These are phyloP conservation scores for Polydrusus pterygomalis DNA, from an alignment of 2,888 invertebrate genomes.

Conservation along the genomic window DNA sequence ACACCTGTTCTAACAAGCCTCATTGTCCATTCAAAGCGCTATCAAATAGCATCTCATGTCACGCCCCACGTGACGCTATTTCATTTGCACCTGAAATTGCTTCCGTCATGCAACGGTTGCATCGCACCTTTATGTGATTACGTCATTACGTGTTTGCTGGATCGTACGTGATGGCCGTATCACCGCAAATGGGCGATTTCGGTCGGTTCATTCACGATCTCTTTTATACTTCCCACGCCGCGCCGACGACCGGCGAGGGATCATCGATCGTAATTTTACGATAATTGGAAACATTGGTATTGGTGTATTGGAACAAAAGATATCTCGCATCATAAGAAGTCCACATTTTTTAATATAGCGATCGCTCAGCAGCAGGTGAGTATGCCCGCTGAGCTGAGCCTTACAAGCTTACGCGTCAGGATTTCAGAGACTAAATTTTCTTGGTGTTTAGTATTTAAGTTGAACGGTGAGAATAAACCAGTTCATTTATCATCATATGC, in stretches of 20 bases:
- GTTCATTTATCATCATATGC: too few species aligned
- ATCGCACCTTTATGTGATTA: conserved; percentile 28
- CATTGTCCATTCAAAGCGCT: conserved; percentile 25
- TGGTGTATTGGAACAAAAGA: too few species aligned
- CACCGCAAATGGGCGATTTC: conserved; percentile 2
- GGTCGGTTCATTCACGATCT: conserved; percentile 27
- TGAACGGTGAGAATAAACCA: too few species aligned
- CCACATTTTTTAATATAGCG: too few species aligned
- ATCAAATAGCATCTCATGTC: conserved; percentile 31
- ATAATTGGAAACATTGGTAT: too few species aligned
- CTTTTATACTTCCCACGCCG: conserved; percentile 5
- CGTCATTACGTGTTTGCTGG: conserved; percentile 1
- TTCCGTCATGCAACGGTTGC: conserved; percentile 40
- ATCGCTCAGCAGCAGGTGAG: too few species aligned
- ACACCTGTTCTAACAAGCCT: conserved; percentile 18
- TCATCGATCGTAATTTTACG: not conserved
- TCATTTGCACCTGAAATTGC: conserved; percentile 30
- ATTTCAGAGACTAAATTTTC: too few species aligned
- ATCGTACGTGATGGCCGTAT: conserved; percentile 27
- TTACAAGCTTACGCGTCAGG: too few species aligned
- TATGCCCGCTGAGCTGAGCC: too few species aligned
- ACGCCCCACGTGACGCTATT: conserved; percentile 38
- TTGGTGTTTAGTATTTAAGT: too few species aligned
- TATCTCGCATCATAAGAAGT: too few species aligned
- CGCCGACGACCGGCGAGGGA: not conserved